Base-by-base conservation (phyloP, 1,140 invertebrate genomes). In the Drosophila ananassae region DNA sequence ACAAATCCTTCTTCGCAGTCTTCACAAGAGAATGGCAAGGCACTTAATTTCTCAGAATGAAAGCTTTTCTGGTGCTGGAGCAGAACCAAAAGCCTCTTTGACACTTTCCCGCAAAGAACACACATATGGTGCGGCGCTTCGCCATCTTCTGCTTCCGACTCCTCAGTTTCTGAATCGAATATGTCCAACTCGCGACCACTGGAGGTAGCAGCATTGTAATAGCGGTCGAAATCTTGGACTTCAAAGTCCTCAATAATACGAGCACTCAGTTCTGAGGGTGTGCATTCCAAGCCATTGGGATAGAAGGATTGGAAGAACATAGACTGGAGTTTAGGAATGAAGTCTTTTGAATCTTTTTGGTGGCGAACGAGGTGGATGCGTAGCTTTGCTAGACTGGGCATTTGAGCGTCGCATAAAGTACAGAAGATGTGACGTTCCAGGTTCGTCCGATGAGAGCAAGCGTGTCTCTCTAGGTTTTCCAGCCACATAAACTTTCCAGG, bases 401-500 rank as follows among this genome's bases (percentile, higher is more conserved):
- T 34, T 8, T 53, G n/a, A 3, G 57, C 37, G 30, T 72, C 59
- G 24, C 89, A 91, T 5, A 91, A 41, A 5, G 80, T 69, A 21
- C 89, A 91, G 2, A 41, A 28, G 7, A 84, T 71, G 7, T 85
- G 62, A 3, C 8, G 39, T n/a, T 2, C 12, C 5, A 25, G 47
- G 10, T 55, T 37, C 10, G 12, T 32, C 7, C 10, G 41, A 37
- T 84, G 32, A 4, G 61, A 39, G 57, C 90, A 91, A 0, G 60
- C 68, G 32, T 91, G 90, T 3, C 60, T 52, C 5, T 77, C 56
- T 0, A 90, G 62, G 52, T 90, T 91, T 44, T 91, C 76, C 21
- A 48, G 21, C 90, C 90, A 91, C 13, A 90, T 75, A 52, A 91
- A 91, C 61, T 81, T 90, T 0, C 83, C 90, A 0, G 90, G 90